Evolutionary conservation across 2,888 invertebrate species (phyloP), one percentile per base, ranked within the genome.

Genomic region (Allolobophora icterica): DNA sequence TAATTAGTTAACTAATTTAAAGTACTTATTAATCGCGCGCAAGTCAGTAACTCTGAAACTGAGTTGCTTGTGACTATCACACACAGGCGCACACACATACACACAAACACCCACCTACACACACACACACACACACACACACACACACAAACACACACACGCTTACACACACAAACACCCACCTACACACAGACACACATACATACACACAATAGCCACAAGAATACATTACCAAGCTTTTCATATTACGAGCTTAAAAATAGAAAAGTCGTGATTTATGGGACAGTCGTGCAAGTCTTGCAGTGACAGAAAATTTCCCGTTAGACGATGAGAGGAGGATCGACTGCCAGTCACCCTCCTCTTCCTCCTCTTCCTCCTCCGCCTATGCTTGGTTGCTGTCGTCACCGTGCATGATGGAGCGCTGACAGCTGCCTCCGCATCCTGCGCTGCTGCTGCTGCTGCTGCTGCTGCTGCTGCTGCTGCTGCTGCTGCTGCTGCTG

Each of bases 401-500:
- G 52, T 24, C 52, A 52, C 52, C 24, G n/a, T 71, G 30, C 71
- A 71, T n/a, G 71, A 71, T 71, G 71, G 71, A 30, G 11, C n/a
- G n/a, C 71, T 71, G 71, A n/a, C 71, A 71, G n/a, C 11, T 71
- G 71, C 71, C 71, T 71, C 13, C 30, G n/a, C 71, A 71, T 71
- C 71, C 71, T 6, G 58, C n/a, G 71, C 71, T 71, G 71, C 71
- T n/a, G n/a, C 71, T 71, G 52, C 52, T 71, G 71, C n/a, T n/a
- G 71, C 71, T 71, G 71, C 71, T n/a, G n/a, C 71, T 71, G 52
- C 52, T 71, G 71, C n/a, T n/a, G 71, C 71, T 71, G 71, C 71
- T n/a, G n/a, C 71, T 71, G 52, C 52, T 71, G 71, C n/a, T n/a
- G 71, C 71, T 71, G 71, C 71, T n/a, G n/a, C 71, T 71, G 52